Base-by-base conservation (phyloP, 2,113 vertebrate species). In the Parotia lawesii region DNA sequence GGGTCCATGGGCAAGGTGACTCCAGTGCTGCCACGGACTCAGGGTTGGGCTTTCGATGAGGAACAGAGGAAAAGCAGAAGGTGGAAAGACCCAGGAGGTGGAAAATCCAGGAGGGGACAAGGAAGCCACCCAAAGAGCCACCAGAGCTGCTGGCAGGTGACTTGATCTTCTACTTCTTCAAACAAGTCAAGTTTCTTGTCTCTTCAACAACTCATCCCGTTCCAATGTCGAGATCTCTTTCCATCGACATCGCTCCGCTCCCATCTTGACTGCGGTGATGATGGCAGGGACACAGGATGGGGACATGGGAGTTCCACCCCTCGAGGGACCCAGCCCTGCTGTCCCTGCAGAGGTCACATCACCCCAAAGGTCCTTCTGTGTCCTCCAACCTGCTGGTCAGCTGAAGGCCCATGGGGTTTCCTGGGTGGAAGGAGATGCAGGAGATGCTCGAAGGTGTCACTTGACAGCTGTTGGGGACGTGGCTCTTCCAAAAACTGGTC, bases 201-300 rank as follows among this genome's bases (percentile, higher is more conserved):
- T 71, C 35, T 37, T 37, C 6, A 60, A 31, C 33, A 47, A 6
- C 44, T 47, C 0, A 0, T 33, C 35, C 44, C 28, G 15, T 53
- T 35, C 28, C 48, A 21, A 1, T 2, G 12, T 4, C 2, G 18
- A 82, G 50, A 38, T 82, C 47, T 81, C 91, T 20, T 19, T 2
- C n/a, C 47, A 6, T 1, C 0, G 5, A 20, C 0, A 1, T 47
- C 0, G 1, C 33, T 81, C 45, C 15, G 12, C 10, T 76, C 31
- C 48, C 27, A 23, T 11, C 23, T 5, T 20, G 9, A 48, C 45
- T 0, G 0, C 0, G 0, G 62, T 57, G 83, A 57, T 0, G 0
- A 48, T 0, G 4, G 31, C 47, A 35, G 15, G 38, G 44, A 82
- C 10, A 4, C 15, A 28, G 38, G 24, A 7, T 17, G 61, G n/a